These are phyloP conservation scores for Centruroides sculpturatus DNA, from an alignment of 1,140 invertebrate genomes.

Conservation along the genomic window DNA sequence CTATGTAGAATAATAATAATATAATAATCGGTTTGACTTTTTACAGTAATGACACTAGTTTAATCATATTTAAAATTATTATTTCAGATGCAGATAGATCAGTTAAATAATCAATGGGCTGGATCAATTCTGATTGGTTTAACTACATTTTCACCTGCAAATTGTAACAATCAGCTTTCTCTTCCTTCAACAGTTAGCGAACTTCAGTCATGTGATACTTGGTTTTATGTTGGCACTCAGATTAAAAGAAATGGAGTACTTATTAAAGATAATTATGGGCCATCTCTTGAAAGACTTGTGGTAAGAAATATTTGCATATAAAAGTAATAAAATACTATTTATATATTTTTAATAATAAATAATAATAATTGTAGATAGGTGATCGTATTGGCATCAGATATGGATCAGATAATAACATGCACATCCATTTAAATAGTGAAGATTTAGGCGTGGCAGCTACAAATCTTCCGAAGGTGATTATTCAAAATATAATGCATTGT, in stretches of 20 bases:
- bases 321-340: too few relatives aligned
- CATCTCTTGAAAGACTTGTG: slow-evolving; percentile 27
- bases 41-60: too few relatives aligned
- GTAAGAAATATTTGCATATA: slow-evolving; percentile 15
- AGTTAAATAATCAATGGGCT: slow-evolving; percentile 53
- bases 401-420: slow-evolving; percentile 35
- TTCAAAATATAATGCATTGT: not conserved
- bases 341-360: too few relatives aligned
- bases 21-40: too few relatives aligned
- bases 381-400: slow-evolving; percentile 40
- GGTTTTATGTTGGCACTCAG: slow-evolving; percentile 19
- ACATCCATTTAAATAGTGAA: slow-evolving; percentile 57
- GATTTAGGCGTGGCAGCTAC: slow-evolving; percentile 65
- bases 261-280: slow-evolving; percentile 32
- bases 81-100: slow-evolving; percentile 50
- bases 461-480: slow-evolving; percentile 52
- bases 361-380: slow-evolving; percentile 36
- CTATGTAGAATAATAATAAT: too few relatives aligned
- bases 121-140: slow-evolving; percentile 62
- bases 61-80: slow-evolving; percentile 33
- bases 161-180: not conserved
- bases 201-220: slow-evolving; percentile 2
- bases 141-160: slow-evolving; percentile 29
- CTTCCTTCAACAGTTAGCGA: too few relatives aligned
- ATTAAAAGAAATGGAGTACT: slow-evolving; percentile 33